Evolutionary conservation across 2,113 vertebrate species (phyloP).

Genomic region (Melanostigma gelatinosum): DNA sequence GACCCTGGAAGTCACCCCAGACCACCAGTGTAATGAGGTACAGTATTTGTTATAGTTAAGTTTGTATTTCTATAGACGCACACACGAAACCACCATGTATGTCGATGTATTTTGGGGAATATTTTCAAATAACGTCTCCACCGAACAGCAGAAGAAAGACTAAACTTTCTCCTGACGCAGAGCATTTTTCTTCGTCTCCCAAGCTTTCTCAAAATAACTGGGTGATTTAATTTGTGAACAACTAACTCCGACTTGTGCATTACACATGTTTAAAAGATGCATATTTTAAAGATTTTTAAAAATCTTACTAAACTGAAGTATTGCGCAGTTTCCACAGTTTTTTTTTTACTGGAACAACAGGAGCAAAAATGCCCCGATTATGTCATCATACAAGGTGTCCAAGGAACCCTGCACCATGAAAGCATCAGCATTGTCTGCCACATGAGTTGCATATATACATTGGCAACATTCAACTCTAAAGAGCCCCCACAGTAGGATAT

Average conservation of each 20-base stretch:
- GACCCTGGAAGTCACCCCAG: constrained; percentile 71
- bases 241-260: neutral
- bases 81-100: neutral
- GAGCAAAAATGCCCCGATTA: too few relatives aligned
- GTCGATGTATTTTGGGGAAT: neutral
- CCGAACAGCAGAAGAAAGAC: too few relatives aligned
- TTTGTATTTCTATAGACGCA: neutral
- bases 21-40: constrained; percentile 78
- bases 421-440: too few relatives aligned
- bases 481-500: neutral
- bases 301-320: too few relatives aligned
- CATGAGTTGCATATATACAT: neutral
- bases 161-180: neutral
- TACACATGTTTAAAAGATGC: neutral
- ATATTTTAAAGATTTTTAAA: too few relatives aligned
- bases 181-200: neutral
- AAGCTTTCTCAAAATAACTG: neutral
- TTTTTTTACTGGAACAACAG: too few relatives aligned
- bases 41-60: neutral
- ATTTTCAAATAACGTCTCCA: neutral
- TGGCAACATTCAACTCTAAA: too few relatives aligned
- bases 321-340: too few relatives aligned
- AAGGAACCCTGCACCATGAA: too few relatives aligned
- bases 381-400: too few relatives aligned
- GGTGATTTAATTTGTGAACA: neutral